A percentile compares a stretch with the other conserved stretches of the same genome.
phyloP scores from a whole-genome alignment of 2,888 invertebrate genomes.

The Conistra vaccinii region DNA sequence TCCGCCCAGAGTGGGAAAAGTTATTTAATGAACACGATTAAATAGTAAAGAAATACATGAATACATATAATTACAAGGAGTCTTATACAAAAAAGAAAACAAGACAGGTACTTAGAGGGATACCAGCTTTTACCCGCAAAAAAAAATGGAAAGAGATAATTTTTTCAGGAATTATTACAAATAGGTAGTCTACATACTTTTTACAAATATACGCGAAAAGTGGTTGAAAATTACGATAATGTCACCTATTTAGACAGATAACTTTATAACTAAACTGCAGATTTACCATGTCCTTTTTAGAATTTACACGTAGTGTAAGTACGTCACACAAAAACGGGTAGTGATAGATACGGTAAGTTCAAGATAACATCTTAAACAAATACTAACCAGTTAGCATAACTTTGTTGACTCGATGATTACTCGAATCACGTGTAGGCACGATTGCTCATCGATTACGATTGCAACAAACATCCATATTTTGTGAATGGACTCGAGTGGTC shows the following conservation, averaged over 20 bases:
- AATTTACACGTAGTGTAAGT: not conserved
- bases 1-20: no score
- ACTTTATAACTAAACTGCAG: no score
- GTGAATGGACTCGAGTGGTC: slow-evolving; percentile 35
- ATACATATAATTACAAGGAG: no score
- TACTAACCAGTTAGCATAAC: slow-evolving; percentile 33
- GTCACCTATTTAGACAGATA: not conserved
- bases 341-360: not conserved
- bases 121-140: no score
- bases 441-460: slow-evolving; percentile 50
- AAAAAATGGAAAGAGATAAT: no score
- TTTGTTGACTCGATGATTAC: slow-evolving; percentile 38
- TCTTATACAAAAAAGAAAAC: no score
- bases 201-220: not conserved
- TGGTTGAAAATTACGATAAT: not conserved
- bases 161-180: no score
- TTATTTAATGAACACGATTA: no score
- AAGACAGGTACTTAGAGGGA: no score
- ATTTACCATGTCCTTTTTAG: not conserved
- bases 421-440: slow-evolving; percentile 17
- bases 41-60: no score
- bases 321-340: slow-evolving; percentile 8
- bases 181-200: no score
- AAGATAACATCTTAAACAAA: slow-evolving; percentile 39
- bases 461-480: slow-evolving; percentile 15